phyloP scores from a whole-genome alignment of 2,797 vertebrate species.

The Mus spretus region DNA sequence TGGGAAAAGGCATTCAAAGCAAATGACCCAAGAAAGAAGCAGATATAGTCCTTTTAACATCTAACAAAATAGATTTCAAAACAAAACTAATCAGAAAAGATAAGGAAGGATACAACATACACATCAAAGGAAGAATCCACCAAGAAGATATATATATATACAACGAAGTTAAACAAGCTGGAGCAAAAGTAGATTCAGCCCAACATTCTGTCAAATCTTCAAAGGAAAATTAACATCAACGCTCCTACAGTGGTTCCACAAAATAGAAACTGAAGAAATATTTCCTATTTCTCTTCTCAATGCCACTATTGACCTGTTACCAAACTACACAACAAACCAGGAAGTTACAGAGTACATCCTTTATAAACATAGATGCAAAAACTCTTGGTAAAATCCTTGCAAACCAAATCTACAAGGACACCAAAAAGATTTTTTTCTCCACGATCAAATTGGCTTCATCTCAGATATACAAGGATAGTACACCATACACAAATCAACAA shows the following conservation, averaged over 20 bases:
- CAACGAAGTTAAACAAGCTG: neutral
- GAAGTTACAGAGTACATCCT: neutral
- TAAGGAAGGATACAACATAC: neutral
- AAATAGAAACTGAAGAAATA: neutral
- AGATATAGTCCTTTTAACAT: no score
- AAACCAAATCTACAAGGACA: neutral
- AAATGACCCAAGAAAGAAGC: neutral
- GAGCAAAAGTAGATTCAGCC: neutral
- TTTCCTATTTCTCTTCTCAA: neutral
- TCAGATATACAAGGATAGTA: neutral
- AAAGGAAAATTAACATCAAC: neutral
- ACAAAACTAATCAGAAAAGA: neutral
- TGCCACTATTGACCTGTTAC: neutral
- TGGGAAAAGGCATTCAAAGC: neutral
- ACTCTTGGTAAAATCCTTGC: neutral
- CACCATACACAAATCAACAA: neutral
- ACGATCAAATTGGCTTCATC: neutral
- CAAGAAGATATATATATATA: no score
- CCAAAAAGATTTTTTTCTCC: neutral
- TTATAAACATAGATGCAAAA: neutral
- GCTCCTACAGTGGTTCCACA: neutral
- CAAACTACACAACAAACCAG: neutral
- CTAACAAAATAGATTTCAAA: neutral
- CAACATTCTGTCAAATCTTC: neutral
- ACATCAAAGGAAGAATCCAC: neutral